Evolutionary conservation across 2,113 vertebrate species (phyloP).

Genomic region (Thalassoma bifasciatum): DNA sequence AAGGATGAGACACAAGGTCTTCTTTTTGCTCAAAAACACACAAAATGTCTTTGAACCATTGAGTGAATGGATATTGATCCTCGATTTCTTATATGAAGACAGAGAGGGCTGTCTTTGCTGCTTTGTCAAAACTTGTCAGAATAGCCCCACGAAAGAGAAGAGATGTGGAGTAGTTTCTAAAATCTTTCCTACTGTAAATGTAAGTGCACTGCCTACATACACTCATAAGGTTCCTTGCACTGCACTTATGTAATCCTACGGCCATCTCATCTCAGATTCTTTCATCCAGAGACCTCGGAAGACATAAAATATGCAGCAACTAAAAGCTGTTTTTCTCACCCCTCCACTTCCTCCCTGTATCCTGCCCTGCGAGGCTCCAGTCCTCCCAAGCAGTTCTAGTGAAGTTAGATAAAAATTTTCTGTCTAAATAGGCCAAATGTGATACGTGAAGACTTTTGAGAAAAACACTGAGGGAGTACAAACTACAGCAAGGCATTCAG

Average conservation of each 20-base stretch:
- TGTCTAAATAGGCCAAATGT: background rate
- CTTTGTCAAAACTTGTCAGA: background rate
- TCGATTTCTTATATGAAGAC: too few relatives aligned
- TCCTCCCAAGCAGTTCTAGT: background rate
- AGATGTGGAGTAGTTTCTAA: slow-evolving; percentile 16
- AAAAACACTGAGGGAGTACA: background rate
- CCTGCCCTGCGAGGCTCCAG: background rate
- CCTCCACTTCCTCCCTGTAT: slow-evolving; percentile 19
- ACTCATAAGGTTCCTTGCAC: slow-evolving; percentile 46
- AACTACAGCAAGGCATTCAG: background rate
- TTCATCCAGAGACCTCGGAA: slow-evolving; percentile 50
- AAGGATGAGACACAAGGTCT: slow-evolving; percentile 1
- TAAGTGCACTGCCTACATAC: slow-evolving; percentile 8
- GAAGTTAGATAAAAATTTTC: background rate
- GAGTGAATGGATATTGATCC: background rate
- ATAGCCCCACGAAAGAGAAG: slow-evolving; percentile 1
- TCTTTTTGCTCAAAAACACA: background rate
- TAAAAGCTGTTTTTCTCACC: slow-evolving; percentile 29
- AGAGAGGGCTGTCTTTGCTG: background rate
- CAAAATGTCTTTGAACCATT: background rate
- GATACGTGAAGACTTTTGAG: background rate
- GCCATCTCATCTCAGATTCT: slow-evolving; percentile 46
- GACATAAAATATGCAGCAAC: slow-evolving; percentile 66
- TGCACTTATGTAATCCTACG: slow-evolving; percentile 49
- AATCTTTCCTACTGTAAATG: slow-evolving; percentile 14